Base-by-base conservation (phyloP, 2,113 vertebrate species). In the Anser brachyrhynchus region DNA sequence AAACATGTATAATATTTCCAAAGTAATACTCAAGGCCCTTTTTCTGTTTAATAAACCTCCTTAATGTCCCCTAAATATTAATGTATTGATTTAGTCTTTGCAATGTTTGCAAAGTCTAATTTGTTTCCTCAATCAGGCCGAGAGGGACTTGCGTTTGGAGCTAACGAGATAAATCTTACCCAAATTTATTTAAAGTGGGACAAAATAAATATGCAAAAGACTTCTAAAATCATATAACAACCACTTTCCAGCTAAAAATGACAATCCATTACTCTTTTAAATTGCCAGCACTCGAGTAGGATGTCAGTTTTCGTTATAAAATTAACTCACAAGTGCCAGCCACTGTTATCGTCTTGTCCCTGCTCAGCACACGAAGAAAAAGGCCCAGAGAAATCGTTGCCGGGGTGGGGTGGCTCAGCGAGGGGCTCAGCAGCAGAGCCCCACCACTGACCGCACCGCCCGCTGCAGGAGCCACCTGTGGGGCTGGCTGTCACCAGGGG, bases 191-290 rank as follows among this genome's bases (percentile, higher is more conserved):
- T 97, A 97, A 98, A 97, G 89, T 97, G 73, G 93, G 97, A 78
- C 79, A 97, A 97, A 97, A 97, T 97, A 98, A 98, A 98, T 98
- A 98, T 97, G 96, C 95, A 96, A 90, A 95, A 96, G 95, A 96
- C 88, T 95, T 95, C 83, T 91, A 92, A 97, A 97, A 96, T 97
- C 91, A 96, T 81, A 62, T 95, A 97, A 93, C 94, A 95, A 73
- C 62, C 66, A 44, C 92, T 98, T 98, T 83, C 92, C 93, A 94
- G 95, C 96, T 97, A 89, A 97, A 98, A 95, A 93, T 91, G 95
- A 97, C 96, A 97, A 96, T 86, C 90, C 85, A 95, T 97, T 97
- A 90, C 93, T 97, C 96, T 96, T 91, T 94, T 86, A 91, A 97
- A 96, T 93, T 95, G 91, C 93, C 75, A 73, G 67, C 90, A 52